Evolutionary conservation across 2,797 vertebrate species (phyloP).

Genomic region (Semotilus atromaculatus): DNA sequence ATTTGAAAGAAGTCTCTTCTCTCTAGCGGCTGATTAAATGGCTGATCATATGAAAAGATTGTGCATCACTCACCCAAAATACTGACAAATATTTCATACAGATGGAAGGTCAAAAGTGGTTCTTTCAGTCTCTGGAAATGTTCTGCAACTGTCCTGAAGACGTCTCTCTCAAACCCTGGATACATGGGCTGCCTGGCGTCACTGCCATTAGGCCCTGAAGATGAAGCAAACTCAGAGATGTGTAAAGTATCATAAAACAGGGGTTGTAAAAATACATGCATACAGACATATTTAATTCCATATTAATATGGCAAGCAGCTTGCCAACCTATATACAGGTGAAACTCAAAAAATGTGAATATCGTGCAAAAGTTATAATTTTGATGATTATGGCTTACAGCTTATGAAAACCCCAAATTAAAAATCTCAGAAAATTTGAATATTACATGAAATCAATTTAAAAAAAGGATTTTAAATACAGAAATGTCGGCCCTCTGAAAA

Average conservation of each 20-base stretch:
- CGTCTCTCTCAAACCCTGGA: slow-evolving; percentile 91
- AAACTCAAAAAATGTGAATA: no score
- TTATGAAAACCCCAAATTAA: no score
- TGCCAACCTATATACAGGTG: background rate
- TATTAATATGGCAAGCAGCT: background rate
- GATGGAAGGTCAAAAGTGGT: slow-evolving; percentile 90
- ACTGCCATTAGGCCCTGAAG: slow-evolving; percentile 82
- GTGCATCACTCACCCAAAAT: slow-evolving; percentile 86
- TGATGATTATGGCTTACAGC: no score
- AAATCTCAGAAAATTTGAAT: no score
- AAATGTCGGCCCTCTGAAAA: no score
- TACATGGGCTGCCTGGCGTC: slow-evolving; percentile 88
- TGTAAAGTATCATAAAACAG: background rate
- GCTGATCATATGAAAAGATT: background rate
- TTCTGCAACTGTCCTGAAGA: slow-evolving; percentile 91
- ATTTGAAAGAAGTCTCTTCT: no score
- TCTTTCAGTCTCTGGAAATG: slow-evolving; percentile 89
- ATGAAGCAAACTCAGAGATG: background rate
- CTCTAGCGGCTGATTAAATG: background rate
- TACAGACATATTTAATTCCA: background rate
- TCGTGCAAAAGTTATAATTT: no score
- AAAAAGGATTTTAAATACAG: no score
- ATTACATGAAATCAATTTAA: no score
- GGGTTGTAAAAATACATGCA: background rate
- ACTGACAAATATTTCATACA: slow-evolving; percentile 94